These are phyloP conservation scores for Planococcus citri DNA, from an alignment of 1,140 invertebrate genomes.

Conservation along the genomic window DNA sequence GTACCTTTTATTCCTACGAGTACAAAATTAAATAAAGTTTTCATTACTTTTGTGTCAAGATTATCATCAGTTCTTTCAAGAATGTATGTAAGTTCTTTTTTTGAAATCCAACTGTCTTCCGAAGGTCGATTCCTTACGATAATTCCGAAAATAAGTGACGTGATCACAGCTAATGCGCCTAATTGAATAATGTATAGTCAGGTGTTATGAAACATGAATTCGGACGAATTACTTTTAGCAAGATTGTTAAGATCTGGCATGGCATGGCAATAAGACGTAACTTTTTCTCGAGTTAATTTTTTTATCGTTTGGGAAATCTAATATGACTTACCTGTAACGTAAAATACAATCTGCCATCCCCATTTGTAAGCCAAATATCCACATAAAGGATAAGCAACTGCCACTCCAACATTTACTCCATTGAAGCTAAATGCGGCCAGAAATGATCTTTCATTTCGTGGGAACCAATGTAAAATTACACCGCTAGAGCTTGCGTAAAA, in stretches of 20 bases:
- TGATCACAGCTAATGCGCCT: too few relatives aligned
- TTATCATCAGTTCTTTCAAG: background rate
- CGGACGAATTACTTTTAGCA: too few relatives aligned
- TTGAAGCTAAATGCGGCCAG: constrained; percentile 64
- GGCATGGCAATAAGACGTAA: too few relatives aligned
- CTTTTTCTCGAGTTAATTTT: too few relatives aligned
- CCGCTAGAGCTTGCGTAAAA: constrained; percentile 59
- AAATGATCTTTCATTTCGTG: constrained; percentile 63
- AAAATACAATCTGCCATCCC: constrained; percentile 54
- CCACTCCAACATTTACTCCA: constrained; percentile 41
- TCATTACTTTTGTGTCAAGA: background rate
- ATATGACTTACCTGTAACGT: constrained; percentile 55
- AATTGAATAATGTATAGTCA: background rate
- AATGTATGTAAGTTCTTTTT: background rate
- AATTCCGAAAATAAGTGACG: background rate
- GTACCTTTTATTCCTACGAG: too few relatives aligned
- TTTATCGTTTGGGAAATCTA: background rate
- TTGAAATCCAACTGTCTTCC: background rate
- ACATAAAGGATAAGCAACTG: background rate
- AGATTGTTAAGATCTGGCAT: too few relatives aligned
- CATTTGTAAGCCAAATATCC: background rate
- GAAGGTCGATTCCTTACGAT: background rate
- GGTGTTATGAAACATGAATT: too few relatives aligned
- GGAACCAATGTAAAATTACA: constrained; percentile 72
- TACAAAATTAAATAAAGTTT: background rate